These are phyloP conservation scores for Bombycilla garrulus DNA, from an alignment of 2,113 vertebrate species.

Conservation along the genomic window DNA sequence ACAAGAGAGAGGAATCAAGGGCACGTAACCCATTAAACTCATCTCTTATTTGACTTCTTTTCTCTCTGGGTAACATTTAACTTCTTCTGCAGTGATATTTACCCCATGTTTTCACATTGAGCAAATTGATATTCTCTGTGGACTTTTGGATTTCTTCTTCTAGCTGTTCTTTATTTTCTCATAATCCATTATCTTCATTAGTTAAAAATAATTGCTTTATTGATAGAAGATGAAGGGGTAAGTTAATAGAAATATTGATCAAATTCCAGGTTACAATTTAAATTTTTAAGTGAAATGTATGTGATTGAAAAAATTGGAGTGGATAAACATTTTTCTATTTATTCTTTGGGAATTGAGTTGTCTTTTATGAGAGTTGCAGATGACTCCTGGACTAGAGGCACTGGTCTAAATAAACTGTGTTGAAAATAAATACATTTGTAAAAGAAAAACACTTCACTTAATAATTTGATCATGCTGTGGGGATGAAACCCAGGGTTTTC, in stretches of 20 bases:
- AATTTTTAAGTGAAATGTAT: neutral
- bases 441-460: neutral
- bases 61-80: neutral
- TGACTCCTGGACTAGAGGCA: neutral
- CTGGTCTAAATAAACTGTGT: neutral
- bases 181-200: neutral
- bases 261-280: neutral
- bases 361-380: neutral
- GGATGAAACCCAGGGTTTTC: neutral
- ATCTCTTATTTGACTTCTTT: neutral
- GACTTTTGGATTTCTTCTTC: neutral
- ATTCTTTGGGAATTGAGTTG: neutral
- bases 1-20: neutral
- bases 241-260: neutral
- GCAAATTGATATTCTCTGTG: neutral
- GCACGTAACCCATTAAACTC: neutral
- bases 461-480: neutral
- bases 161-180: neutral
- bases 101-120: neutral
- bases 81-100: neutral
- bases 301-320: neutral
- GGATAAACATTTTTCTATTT: neutral
- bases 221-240: neutral
- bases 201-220: neutral
- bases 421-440: neutral